Conservation (phyloP, 2,888 invertebrate species). For the Ectemnius cavifrons region DNA sequence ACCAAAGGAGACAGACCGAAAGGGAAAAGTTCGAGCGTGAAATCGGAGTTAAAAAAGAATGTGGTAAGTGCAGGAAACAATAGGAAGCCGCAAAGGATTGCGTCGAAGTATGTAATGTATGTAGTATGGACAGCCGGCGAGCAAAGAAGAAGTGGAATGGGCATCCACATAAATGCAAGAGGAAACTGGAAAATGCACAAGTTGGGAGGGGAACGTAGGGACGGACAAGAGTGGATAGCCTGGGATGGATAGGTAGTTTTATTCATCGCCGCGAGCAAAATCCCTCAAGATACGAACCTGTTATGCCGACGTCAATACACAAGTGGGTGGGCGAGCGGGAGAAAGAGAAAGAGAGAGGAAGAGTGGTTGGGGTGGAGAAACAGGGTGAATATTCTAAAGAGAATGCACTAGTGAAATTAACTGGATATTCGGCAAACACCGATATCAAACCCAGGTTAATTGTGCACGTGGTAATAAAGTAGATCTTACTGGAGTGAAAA, state of each 20-base stretch:
- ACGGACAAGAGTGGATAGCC: too few relatives aligned
- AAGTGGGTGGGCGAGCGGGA: neutral
- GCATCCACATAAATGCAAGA: constrained; percentile 1
- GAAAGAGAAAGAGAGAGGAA: neutral
- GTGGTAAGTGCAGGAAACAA: constrained; percentile 5
- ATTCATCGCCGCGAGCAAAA: constrained; percentile 37
- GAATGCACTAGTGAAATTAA: neutral
- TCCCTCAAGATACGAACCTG: constrained; percentile 19
- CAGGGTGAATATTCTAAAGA: neutral
- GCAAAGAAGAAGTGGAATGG: neutral
- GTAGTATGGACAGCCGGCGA: neutral
- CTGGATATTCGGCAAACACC: neutral
- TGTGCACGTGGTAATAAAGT: neutral
- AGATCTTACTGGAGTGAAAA: neutral
- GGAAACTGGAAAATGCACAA: constrained; percentile 6
- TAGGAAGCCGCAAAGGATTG: neutral
- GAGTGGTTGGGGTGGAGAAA: neutral
- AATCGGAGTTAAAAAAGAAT: constrained; percentile 8
- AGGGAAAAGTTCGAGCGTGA: constrained; percentile 2
- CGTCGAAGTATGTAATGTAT: neutral
- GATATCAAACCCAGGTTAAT: neutral
- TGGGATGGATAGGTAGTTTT: constrained; percentile 30
- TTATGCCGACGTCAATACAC: constrained; percentile 12
- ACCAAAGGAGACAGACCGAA: neutral
- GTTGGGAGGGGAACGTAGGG: too few relatives aligned